Evolutionary conservation across 2,888 invertebrate genomes (phyloP).

Genomic region (Anarsia innoxiella): DNA sequence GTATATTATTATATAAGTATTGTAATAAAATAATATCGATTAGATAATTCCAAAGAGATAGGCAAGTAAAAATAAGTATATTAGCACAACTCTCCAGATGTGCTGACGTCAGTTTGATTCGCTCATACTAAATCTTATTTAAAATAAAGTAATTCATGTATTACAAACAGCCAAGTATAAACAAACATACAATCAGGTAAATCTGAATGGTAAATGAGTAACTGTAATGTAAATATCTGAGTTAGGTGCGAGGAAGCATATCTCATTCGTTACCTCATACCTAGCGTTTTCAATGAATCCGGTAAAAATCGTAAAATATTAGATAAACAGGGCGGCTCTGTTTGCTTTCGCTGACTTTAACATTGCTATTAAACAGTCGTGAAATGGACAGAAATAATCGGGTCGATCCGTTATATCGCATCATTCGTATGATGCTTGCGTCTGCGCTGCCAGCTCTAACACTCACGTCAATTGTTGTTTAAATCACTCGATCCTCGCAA

Average conservation of each 20-base stretch:
- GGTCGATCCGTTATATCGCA: slow-evolving; percentile 70
- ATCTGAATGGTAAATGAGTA: slow-evolving; percentile 72
- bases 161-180: slow-evolving; percentile 67
- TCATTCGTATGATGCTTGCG: slow-evolving; percentile 68
- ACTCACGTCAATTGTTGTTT: slow-evolving; percentile 45
- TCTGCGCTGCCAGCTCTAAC: slow-evolving; percentile 37
- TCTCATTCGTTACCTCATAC: slow-evolving; percentile 60
- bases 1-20: too few relatives aligned
- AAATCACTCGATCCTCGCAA: slow-evolving; percentile 45
- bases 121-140: slow-evolving; percentile 63
- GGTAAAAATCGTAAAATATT: slow-evolving; percentile 71
- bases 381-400: slow-evolving; percentile 75
- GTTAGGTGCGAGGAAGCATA: slow-evolving; percentile 58
- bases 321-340: slow-evolving; percentile 71
- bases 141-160: slow-evolving; percentile 62
- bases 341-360: slow-evolving; percentile 72
- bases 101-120: too few relatives aligned
- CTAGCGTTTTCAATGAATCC: slow-evolving; percentile 70
- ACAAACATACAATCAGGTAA: slow-evolving; percentile 67
- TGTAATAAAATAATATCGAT: too few relatives aligned
- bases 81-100: too few relatives aligned
- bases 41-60: too few relatives aligned
- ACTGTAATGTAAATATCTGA: slow-evolving; percentile 70
- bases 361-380: slow-evolving; percentile 75
- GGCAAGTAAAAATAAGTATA: too few relatives aligned